These are phyloP conservation scores for Candidula unifasciata DNA, from an alignment of 2,888 invertebrate genomes.

Conservation along the genomic window DNA sequence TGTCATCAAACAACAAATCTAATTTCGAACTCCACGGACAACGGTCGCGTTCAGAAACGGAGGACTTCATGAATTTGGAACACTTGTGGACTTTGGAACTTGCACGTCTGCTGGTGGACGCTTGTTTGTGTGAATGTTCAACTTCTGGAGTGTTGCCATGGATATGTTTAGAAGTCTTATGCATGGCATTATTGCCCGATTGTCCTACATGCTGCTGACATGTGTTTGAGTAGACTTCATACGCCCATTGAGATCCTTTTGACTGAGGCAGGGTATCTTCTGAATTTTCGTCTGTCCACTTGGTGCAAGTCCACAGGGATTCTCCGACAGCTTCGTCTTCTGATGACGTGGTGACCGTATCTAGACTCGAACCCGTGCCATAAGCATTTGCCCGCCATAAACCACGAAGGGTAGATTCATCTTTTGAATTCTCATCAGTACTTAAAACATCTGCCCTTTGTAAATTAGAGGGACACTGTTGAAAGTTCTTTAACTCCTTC, in stretches of 20 bases:
- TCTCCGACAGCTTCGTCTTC: background rate
- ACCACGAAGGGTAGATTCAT: background rate
- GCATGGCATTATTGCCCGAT: background rate
- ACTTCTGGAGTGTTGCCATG: background rate
- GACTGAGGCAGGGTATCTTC: background rate
- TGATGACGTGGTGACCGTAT: background rate
- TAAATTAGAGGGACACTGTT: too few species aligned
- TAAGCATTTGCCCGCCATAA: background rate
- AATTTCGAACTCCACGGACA: too few species aligned
- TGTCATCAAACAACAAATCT: too few species aligned
- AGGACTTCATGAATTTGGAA: too few species aligned
- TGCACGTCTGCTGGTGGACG: too few species aligned
- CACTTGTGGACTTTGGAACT: too few species aligned
- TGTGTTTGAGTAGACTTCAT: slow-evolving; percentile 10
- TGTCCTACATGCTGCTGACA: background rate
- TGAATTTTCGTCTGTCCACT: background rate
- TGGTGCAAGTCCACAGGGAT: slow-evolving; percentile 13
- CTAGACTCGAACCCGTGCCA: background rate
- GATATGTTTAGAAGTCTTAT: background rate
- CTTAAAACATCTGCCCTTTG: background rate
- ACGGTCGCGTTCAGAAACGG: too few species aligned
- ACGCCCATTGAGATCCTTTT: background rate
- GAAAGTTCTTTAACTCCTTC: background rate
- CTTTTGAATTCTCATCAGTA: background rate
- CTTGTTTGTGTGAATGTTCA: too few species aligned